phyloP scores from a whole-genome alignment of 92 coral and sea anemone species.

The Palythoa grandis region DNA sequence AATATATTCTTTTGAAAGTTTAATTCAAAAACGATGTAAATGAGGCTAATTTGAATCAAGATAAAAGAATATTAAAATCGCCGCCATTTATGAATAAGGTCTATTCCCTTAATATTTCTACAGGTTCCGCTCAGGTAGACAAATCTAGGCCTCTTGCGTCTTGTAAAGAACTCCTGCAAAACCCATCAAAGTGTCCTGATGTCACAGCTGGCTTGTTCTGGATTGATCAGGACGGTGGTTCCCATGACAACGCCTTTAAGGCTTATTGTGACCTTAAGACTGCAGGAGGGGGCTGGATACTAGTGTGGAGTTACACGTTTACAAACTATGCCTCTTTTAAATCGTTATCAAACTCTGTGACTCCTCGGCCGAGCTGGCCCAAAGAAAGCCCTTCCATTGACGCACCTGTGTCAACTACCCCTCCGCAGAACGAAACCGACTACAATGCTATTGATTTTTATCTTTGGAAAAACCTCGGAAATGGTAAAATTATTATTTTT shows the following conservation, averaged over 20 bases:
- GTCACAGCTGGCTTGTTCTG: slow-evolving; percentile 53
- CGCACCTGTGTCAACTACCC: too few relatives aligned
- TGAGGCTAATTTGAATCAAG: too few relatives aligned
- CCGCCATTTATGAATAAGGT: too few relatives aligned
- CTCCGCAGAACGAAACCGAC: too few relatives aligned
- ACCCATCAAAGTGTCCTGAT: slow-evolving; percentile 18
- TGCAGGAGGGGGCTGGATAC: slow-evolving; percentile 64
- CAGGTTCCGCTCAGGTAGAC: slow-evolving; percentile 17
- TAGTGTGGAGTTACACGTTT: slow-evolving; percentile 67
- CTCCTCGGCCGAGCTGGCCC: slow-evolving; percentile 7
- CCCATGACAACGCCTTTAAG: slow-evolving; percentile 51
- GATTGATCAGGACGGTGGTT: slow-evolving; percentile 54
- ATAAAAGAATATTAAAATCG: too few relatives aligned
- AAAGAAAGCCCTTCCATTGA: too few relatives aligned
- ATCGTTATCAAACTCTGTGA: slow-evolving; percentile 1
- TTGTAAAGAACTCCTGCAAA: neutral
- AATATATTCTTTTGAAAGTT: too few relatives aligned
- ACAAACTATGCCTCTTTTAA: slow-evolving; percentile 38
- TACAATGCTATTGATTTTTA: neutral
- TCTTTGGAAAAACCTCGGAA: neutral
- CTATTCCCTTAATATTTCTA: neutral
- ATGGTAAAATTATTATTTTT: neutral
- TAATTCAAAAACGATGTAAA: too few relatives aligned
- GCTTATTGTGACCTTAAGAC: slow-evolving; percentile 60
- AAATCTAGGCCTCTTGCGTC: neutral